These are phyloP conservation scores for Zootermopsis nevadensis DNA, from an alignment of 2,888 invertebrate genomes.

Conservation along the genomic window DNA sequence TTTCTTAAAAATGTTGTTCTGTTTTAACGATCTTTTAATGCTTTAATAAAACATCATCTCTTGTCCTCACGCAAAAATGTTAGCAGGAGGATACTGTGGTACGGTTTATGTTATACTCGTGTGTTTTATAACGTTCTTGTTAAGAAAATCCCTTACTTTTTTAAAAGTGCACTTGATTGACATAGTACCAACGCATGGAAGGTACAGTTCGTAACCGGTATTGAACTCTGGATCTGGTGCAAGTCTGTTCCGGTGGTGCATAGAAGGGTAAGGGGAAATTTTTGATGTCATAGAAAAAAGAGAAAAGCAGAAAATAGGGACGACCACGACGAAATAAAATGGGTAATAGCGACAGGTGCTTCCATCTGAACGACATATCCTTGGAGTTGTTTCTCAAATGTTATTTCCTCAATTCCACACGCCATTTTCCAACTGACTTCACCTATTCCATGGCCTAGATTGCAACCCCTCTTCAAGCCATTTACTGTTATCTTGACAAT, in stretches of 20 bases:
- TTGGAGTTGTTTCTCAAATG: constrained; percentile 44
- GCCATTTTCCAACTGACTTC: constrained; percentile 5
- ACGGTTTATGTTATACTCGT: not conserved
- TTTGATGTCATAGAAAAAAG: not conserved
- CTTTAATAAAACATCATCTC: constrained; percentile 15
- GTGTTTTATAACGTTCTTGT: constrained; percentile 4
- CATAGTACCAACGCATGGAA: not conserved
- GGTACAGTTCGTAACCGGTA: not conserved
- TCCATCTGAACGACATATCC: constrained; percentile 47
- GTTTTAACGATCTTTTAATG: constrained; percentile 20
- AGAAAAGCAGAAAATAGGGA: constrained; percentile 26
- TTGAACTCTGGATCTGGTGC: not conserved
- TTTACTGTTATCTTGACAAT: constrained; percentile 44
- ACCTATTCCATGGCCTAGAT: not conserved
- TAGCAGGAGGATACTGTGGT: not conserved
- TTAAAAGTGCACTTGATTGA: not conserved
- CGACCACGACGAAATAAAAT: constrained; percentile 31
- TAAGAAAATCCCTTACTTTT: not conserved
- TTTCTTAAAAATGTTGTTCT: constrained; percentile 33
- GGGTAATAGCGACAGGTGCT: constrained; percentile 45
- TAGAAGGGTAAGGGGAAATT: constrained; percentile 22
- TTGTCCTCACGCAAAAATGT: not conserved
- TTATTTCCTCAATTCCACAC: constrained; percentile 38
- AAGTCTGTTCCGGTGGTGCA: not conserved
- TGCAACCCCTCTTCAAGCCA: constrained; percentile 18